These are phyloP conservation scores for Hemithea aestivaria DNA, from an alignment of 2,888 invertebrate species.

Conservation along the genomic window DNA sequence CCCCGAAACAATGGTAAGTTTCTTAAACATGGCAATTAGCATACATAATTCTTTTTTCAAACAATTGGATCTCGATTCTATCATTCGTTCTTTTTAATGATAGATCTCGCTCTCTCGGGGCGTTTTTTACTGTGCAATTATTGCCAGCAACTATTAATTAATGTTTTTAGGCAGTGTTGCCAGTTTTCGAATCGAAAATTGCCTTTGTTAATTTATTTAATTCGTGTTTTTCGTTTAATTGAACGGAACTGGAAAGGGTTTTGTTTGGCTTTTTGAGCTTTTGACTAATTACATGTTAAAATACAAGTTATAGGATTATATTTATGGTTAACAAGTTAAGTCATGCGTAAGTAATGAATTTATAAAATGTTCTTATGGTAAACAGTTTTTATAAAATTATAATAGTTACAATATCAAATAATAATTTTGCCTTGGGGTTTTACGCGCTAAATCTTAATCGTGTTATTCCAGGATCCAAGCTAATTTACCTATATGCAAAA, in stretches of 20 bases:
- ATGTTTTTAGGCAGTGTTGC: constrained; percentile 26
- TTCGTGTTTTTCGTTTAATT: constrained; percentile 20
- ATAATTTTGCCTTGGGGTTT: too few relatives aligned
- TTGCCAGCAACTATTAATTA: constrained; percentile 28
- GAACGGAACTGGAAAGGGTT: background rate
- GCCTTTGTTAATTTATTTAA: constrained; percentile 22
- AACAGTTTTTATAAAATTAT: too few relatives aligned
- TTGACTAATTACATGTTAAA: too few relatives aligned
- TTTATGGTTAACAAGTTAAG: too few relatives aligned
- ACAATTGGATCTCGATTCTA: constrained; percentile 51
- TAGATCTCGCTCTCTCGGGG: constrained; percentile 21
- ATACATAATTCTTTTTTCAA: constrained; percentile 67
- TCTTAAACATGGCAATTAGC: constrained; percentile 63
- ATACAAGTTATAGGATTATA: too few relatives aligned
- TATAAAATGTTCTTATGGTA: too few relatives aligned
- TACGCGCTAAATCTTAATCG: too few relatives aligned
- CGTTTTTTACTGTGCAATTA: constrained; percentile 28
- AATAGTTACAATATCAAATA: too few relatives aligned
- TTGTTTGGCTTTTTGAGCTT: too few relatives aligned
- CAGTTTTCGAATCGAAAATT: constrained; percentile 19
- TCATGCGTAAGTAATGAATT: too few relatives aligned
- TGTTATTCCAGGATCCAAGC: too few relatives aligned
- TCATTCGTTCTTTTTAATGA: constrained; percentile 28
- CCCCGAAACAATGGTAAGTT: constrained; percentile 53
- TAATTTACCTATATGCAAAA: too few relatives aligned